Evolutionary conservation across 2,113 vertebrate genomes (phyloP), one percentile per base, ranked within the genome.

Genomic region (Ailurus styani): DNA sequence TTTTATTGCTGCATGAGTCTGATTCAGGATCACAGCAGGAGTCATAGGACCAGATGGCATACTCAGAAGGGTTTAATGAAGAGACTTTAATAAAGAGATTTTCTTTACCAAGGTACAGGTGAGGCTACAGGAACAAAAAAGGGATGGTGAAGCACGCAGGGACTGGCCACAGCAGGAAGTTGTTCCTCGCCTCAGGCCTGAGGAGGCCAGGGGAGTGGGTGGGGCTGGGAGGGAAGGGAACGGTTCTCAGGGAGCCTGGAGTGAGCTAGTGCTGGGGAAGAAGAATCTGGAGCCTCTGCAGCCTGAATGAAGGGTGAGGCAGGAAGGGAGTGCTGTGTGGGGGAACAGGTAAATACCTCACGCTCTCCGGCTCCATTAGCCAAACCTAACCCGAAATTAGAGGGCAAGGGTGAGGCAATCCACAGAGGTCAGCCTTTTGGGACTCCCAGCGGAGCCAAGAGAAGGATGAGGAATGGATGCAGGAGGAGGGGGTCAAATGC

Each of bases 11-110:
- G 42, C 55, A 3, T 55, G 34, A 72, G 34, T 94, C 40, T 95
- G 77, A 96, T 57, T 96, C 64, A 57, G 82, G 25, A 95, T 91
- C 42, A 54, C 18, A 93, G 62, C 68, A 84, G 75, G 47, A 93
- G 73, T 73, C 27, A 17, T 45, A 40, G 62, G 57, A 85, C 68
- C 50, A 95, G 91, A 87, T 89, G 91, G 40, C 40, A 7, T 75
- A 91, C 21, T 81, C 62, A 70, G 75, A 94, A 96, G 54, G 45
- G 25, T 64, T 96, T 89, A 87, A 82, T 62, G 62, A 94, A 91
- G 50, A 93, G 40, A 68, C n/a, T 94, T 89, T 83, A 92, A 90
- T 66, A 25, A 72, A 86, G 57, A 78, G 42, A 86, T 40, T 77
- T 47, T 70, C 37, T 88, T 91, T 68, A 70, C 27, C 18, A 73